A percentile compares a stretch with the other conserved stretches of the same genome.
Conservation (phyloP, 1,140 invertebrate genomes). For the Ceratitis capitata region DNA sequence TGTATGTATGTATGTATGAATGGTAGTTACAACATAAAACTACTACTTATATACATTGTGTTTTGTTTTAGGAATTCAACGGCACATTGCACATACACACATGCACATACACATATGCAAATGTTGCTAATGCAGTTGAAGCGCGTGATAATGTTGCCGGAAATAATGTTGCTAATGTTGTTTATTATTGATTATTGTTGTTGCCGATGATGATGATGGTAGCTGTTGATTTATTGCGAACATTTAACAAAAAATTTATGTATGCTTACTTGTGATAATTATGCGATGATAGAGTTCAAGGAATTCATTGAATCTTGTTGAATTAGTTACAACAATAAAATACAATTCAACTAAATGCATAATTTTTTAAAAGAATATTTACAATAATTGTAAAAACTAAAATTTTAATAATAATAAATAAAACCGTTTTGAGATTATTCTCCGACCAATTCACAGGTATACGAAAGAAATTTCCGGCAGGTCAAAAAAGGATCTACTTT, state of each 20-base stretch:
- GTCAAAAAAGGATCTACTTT: no score
- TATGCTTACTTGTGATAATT: background rate
- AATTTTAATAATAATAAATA: no score
- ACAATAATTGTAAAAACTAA: no score
- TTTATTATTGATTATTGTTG: background rate
- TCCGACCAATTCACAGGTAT: no score
- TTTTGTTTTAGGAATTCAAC: background rate
- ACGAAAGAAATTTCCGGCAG: no score
- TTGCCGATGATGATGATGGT: background rate
- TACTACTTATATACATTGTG: no score
- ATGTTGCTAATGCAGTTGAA: background rate
- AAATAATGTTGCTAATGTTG: background rate
- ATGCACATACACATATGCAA: background rate
- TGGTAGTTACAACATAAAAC: no score
- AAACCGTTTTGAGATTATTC: no score
- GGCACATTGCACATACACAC: background rate
- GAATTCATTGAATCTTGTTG: background rate
- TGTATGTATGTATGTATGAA: background rate
- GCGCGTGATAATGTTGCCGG: slow-evolving; percentile 27
- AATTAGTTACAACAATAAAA: background rate
- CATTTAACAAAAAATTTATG: background rate
- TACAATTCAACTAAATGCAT: no score
- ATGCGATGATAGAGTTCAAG: background rate
- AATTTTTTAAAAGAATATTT: no score
- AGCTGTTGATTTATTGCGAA: background rate